Conservation (phyloP, 64 coral and sea anemone genomes). For the Pachyseris speciosa region DNA sequence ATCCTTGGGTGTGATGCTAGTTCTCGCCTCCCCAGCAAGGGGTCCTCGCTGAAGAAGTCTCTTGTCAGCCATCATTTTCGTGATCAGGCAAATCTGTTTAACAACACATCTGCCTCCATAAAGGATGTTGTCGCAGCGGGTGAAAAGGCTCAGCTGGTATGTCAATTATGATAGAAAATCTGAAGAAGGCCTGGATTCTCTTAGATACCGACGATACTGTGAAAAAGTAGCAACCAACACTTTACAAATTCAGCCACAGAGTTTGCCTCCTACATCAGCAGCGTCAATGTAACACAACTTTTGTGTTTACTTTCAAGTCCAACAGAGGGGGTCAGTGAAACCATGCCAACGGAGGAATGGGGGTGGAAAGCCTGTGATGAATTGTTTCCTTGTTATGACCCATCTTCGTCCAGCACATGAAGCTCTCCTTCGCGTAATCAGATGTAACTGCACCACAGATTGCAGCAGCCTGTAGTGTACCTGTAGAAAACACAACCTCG, state of each 20-base stretch:
- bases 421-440: neutral
- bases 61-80: too few species aligned
- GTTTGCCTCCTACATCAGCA: constrained; percentile 59
- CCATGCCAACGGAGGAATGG: constrained; percentile 4
- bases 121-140: too few species aligned
- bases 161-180: constrained; percentile 34
- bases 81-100: too few species aligned
- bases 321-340: neutral
- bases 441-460: constrained; percentile 36
- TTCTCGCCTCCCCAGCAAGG: constrained; percentile 32
- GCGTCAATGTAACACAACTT: constrained; percentile 33
- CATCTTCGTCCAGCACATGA: constrained; percentile 20
- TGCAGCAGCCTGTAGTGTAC: constrained; percentile 29
- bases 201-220: constrained; percentile 32
- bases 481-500: constrained; percentile 33
- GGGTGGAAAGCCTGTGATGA: constrained; percentile 6
- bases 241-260: constrained; percentile 52
- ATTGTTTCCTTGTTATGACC: constrained; percentile 19
- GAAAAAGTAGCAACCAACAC: constrained; percentile 40
- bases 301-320: constrained; percentile 1
- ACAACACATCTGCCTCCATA: too few species aligned
- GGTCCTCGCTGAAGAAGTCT: neutral
- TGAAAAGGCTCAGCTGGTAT: too few species aligned
- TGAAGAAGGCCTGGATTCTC: constrained; percentile 6
- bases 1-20: constrained; percentile 44